phyloP scores from a whole-genome alignment of 2,888 invertebrate genomes.

The Rhamphomyia laevipes region DNA sequence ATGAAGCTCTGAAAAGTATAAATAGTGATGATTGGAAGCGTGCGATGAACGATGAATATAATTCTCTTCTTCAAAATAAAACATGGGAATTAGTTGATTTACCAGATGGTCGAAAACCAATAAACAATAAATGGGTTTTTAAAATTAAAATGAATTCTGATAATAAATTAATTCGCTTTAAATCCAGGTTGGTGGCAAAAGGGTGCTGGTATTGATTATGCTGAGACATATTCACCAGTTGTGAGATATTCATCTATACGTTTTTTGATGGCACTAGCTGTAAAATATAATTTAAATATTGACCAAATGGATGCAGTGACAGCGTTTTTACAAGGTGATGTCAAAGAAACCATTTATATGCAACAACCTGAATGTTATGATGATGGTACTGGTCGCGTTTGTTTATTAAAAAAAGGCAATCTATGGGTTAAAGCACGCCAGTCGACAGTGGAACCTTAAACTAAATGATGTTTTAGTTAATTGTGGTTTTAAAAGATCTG shows the following conservation, averaged over 20 bases:
- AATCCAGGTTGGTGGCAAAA: slow-evolving; percentile 3
- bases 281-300: slow-evolving; percentile 4
- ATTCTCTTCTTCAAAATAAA: slow-evolving; percentile 4
- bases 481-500: slow-evolving; percentile 5
- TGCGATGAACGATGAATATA: slow-evolving; percentile 5
- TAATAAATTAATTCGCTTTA: background rate
- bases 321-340: slow-evolving; percentile 3
- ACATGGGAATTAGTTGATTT: slow-evolving; percentile 6
- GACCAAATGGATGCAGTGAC: slow-evolving; percentile 4
- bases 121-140: slow-evolving; percentile 4
- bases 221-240: slow-evolving; percentile 2
- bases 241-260: slow-evolving; percentile 9
- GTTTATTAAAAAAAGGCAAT: slow-evolving; percentile 4
- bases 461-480: background rate
- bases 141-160: slow-evolving; percentile 2
- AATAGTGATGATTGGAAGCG: slow-evolving; percentile 6
- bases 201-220: slow-evolving; percentile 3
- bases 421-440: slow-evolving; percentile 5
- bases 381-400: background rate
- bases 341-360: slow-evolving; percentile 2
- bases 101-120: slow-evolving; percentile 1
- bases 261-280: slow-evolving; percentile 5
- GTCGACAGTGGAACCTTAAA: slow-evolving; percentile 3
- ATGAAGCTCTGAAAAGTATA: slow-evolving; percentile 10
- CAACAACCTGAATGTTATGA: background rate